Evolutionary conservation across 1,140 invertebrate species (phyloP), one percentile per base, ranked within the genome.

Genomic region (Trissolcus basalis): DNA sequence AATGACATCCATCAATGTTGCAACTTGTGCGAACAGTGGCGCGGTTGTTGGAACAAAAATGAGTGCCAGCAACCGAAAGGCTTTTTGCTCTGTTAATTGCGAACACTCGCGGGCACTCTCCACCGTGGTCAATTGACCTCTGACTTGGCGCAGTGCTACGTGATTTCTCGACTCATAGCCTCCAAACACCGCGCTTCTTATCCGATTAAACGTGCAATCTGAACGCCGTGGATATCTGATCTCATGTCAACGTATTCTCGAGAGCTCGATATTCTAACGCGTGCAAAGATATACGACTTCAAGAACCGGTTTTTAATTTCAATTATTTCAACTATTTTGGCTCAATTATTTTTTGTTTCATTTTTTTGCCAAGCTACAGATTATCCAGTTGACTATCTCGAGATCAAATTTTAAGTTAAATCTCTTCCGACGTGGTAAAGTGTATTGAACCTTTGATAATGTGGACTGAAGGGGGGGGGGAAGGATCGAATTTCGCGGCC

Each of bases 131-230:
- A 75, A 79, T 79, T 75, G 72, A 72, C 77, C 77, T 75, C 41
- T 76, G 65, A 72, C 68, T 45, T 55, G 69, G 13, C 16, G 10
- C 71, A 65, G 50, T 61, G 4, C 59, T 79, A 79, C 72, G 77
- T 73, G 77, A 79, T 71, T 76, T 14, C 47, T 50, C 35, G 49
- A 59, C 64, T 72, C 47, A 55, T 35, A 43, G 65, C 68, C 65
- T 65, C 43, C 56, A 67, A 72, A 72, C 71, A 68, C 43, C 43
- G 56, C 61, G 16, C 67, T 12, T 14, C 48, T 79, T 79, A 79
- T 79, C 77, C 68, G 77, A 79, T 79, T 79, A 79, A 27, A 79
- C 68, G 77, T 72, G 77, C 77, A 75, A 79, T 79, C 72, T 75
- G 71, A 79, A 72, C 1, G 19, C 63, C 50, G 49, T 33, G 55